These are phyloP conservation scores for Drosophila phalerata DNA, from an alignment of 2,888 invertebrate species.

Conservation along the genomic window DNA sequence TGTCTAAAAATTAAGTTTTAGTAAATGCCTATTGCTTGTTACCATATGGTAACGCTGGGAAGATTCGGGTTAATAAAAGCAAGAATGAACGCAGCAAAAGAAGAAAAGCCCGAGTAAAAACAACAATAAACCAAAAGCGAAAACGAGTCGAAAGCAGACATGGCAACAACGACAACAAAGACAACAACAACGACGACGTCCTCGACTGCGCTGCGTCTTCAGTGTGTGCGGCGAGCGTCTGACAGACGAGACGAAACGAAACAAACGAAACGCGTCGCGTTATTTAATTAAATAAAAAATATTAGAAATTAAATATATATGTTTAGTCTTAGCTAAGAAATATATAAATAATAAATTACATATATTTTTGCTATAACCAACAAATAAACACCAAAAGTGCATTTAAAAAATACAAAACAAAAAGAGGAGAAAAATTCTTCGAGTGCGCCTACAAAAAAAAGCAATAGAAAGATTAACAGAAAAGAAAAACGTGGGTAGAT, in stretches of 20 bases:
- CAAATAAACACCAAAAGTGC: conserved; percentile 70
- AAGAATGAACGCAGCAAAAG: conserved; percentile 26
- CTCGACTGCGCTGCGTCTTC: conserved; percentile 22
- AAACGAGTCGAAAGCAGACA: conserved; percentile 48
- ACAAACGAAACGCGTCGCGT: conserved; percentile 65
- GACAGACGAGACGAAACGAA: conserved; percentile 61
- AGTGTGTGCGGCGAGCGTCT: conserved; percentile 59
- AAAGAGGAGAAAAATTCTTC: conserved; percentile 11
- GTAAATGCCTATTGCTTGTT: too few species aligned
- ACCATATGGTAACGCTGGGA: too few species aligned
- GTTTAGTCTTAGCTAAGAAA: conserved; percentile 31
- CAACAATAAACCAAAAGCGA: conserved; percentile 35
- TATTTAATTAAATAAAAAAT: conserved; percentile 34
- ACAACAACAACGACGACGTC: conserved; percentile 18
- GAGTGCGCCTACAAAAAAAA: conserved; percentile 41
- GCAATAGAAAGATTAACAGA: conserved; percentile 32
- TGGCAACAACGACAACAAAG: conserved; percentile 32
- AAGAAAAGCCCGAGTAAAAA: conserved; percentile 16
- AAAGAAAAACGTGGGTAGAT: background rate
- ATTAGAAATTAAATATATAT: conserved; percentile 21
- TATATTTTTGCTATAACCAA: conserved; percentile 69
- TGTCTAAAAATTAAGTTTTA: too few species aligned
- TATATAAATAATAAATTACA: conserved; percentile 27
- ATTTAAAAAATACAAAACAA: conserved; percentile 55
- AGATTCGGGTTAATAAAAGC: too few species aligned